A percentile compares a stretch with the other conserved stretches of the same genome.
These are phyloP conservation scores for Catharus ustulatus DNA, from an alignment of 2,797 vertebrate genomes.

Conservation along the genomic window DNA sequence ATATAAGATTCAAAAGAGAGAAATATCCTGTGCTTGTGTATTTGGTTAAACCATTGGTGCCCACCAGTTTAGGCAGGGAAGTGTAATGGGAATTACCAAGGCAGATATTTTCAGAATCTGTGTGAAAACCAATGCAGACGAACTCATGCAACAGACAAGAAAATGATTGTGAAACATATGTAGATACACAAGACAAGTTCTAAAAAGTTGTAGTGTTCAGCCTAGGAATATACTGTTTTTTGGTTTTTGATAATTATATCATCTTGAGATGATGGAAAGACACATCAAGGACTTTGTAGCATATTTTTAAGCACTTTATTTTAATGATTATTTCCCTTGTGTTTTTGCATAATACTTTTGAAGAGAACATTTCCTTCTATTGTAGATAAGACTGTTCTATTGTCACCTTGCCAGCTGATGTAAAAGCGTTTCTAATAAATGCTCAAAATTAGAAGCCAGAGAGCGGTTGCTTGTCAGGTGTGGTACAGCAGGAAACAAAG, in stretches of 20 bases:
- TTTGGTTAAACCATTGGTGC: not conserved
- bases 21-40: not conserved
- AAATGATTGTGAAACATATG: not conserved
- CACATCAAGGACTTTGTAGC: not conserved
- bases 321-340: not conserved
- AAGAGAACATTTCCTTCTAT: conserved; percentile 20
- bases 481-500: not conserved
- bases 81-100: not conserved
- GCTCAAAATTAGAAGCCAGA: conserved; percentile 26
- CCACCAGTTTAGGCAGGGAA: not conserved
- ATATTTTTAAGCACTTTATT: conserved; percentile 18
- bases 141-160: not conserved
- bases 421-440: conserved; percentile 52
- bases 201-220: not conserved
- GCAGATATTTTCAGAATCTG: not conserved
- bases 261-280: not conserved
- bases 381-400: conserved; percentile 10
- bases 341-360: conserved; percentile 38
- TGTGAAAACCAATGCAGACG: not conserved
- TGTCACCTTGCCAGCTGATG: conserved; percentile 2
- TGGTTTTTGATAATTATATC: not conserved
- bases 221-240: not conserved
- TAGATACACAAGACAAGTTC: not conserved
- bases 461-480: not conserved
- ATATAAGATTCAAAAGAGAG: not conserved